These are phyloP conservation scores for Scrobipalpa costella DNA, from an alignment of 2,888 invertebrate species.

Conservation along the genomic window DNA sequence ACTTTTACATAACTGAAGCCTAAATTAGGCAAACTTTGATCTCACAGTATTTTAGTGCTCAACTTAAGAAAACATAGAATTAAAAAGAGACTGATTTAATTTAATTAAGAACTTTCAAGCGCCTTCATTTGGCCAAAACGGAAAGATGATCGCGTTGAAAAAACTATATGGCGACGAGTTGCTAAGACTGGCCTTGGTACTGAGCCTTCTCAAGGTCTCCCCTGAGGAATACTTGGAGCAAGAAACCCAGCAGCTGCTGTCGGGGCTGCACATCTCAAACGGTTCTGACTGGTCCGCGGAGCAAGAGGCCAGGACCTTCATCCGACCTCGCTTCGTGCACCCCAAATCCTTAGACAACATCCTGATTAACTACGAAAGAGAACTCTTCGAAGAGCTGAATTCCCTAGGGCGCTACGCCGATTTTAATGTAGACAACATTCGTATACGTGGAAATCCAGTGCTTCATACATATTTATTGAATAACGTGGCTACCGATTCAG, in stretches of 20 bases:
- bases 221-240: conserved; percentile 85
- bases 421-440: conserved; percentile 60
- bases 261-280: conserved; percentile 82
- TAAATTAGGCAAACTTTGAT: conserved; percentile 47
- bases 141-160: conserved; percentile 88
- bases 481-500: conserved; percentile 73
- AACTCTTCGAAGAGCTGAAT: conserved; percentile 87
- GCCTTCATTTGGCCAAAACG: conserved; percentile 28
- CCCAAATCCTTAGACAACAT: conserved; percentile 87
- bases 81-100: conserved; percentile 42
- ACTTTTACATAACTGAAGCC: conserved; percentile 42
- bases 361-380: conserved; percentile 86
- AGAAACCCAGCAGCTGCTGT: conserved; percentile 73
- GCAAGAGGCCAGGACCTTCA: conserved; percentile 77
- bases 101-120: conserved; percentile 30
- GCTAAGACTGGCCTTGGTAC: conserved; percentile 88
- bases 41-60: conserved; percentile 74
- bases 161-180: conserved; percentile 91
- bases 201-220: conserved; percentile 89
- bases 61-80: conserved; percentile 42
- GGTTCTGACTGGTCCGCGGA: conserved; percentile 86
- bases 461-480: conserved; percentile 77
- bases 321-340: conserved; percentile 84
- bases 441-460: conserved; percentile 63
- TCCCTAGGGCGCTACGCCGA: conserved; percentile 81